Evolutionary conservation across 2,888 invertebrate genomes (phyloP), one percentile per base, ranked within the genome.

Genomic region (Orgyia antiqua): DNA sequence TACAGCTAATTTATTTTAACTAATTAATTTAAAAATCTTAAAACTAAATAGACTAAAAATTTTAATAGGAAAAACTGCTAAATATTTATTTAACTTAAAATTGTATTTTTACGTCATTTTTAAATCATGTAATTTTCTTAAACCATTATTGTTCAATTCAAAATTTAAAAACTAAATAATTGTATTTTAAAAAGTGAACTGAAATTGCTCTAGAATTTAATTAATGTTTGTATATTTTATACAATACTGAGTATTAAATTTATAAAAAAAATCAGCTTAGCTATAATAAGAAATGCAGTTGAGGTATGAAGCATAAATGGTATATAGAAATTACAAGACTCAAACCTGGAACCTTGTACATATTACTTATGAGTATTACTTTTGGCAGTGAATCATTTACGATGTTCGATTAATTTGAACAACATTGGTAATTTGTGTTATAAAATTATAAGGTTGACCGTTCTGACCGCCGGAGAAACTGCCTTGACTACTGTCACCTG

Each of bases 391-490:
- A n/a, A 4, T 10, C 10, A 24, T 19, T 49, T 35, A 45, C 10
- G 45, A 41, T 25, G 18, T 45, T 21, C 33, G 43, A 27, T 54
- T 45, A 19, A 53, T 34, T 13, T 53, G 51, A 24, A 51, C 38
- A 6, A 55, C 42, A 19, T 55, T 55, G 15, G 45, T 50, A 29
- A 51, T 43, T 27, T 53, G 53, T 18, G 39, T 41, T 30, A 51
- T 29, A 20, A 51, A 35, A 24, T 35, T 47, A 33, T 39, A 34
- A 1, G 51, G 45, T 3, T 21, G 13, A 1, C 33, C 45, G 29
- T 32, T 34, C 11, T 39, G 46, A 24, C 33, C 27, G 7, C 39
- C 43, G 15, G 38, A 33, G 25, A 33, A 48, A 26, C 37, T 39
- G 31, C 25, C 36, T 24, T 27, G 31, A 20, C 23, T 35, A 24